phyloP scores from a whole-genome alignment of 2,113 vertebrate genomes.

The Zingel zingel region DNA sequence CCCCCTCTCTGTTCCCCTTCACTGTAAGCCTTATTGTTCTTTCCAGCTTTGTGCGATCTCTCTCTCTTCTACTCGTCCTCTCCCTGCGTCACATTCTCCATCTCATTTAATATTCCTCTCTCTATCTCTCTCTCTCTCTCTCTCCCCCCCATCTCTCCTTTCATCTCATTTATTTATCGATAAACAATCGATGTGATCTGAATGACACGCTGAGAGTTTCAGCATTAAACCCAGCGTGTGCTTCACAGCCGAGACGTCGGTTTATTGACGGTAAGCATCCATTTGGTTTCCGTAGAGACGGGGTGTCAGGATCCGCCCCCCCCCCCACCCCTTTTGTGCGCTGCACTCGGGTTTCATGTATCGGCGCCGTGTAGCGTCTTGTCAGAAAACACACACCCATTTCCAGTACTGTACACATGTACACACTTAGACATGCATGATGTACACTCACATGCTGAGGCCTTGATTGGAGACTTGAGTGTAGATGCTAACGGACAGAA shows the following conservation, averaged over 20 bases:
- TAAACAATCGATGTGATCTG: not conserved
- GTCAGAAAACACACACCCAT: conserved; percentile 16
- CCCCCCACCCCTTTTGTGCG: not conserved
- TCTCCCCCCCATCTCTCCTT: not conserved
- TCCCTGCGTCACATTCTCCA: not conserved
- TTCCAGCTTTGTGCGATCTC: not conserved
- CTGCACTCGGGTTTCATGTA: conserved; percentile 16
- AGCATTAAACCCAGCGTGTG: not conserved
- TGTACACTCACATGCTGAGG: not conserved
- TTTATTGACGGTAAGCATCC: conserved; percentile 44
- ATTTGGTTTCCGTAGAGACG: conserved; percentile 22
- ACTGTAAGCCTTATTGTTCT: conserved; percentile 26
- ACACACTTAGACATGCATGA: not conserved
- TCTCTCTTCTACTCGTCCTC: not conserved
- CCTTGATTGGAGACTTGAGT: not conserved
- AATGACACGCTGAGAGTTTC: no score
- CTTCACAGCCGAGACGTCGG: not conserved
- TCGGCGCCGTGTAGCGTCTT: not conserved
- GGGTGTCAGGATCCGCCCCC: not conserved
- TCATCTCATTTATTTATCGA: not conserved
- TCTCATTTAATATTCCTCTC: not conserved
- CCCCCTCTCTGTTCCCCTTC: conserved; percentile 12
- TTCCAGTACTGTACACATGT: not conserved
- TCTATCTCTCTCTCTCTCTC: not conserved
- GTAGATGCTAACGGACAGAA: not conserved